These are phyloP conservation scores for Cyprinodon variegatus DNA, from an alignment of 2,113 vertebrate genomes.

Conservation along the genomic window DNA sequence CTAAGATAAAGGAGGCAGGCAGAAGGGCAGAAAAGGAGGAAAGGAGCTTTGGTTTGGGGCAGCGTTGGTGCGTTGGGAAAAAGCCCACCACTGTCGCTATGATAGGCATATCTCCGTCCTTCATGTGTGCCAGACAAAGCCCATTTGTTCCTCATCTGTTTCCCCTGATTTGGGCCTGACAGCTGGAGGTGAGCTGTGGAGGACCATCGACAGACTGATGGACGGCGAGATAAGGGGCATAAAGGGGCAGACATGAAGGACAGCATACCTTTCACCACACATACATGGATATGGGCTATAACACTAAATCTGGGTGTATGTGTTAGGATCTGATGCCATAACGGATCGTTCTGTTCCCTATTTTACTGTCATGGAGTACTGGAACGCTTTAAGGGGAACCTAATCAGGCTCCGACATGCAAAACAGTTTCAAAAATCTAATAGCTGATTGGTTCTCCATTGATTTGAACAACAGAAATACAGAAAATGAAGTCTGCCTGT, in stretches of 20 bases:
- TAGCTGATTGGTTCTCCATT: no score
- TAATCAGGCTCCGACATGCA: no score
- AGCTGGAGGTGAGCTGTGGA: slow-evolving; percentile 56
- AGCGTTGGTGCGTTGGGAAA: slow-evolving; percentile 32
- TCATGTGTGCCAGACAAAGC: slow-evolving; percentile 74
- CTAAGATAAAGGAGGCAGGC: slow-evolving; percentile 71
- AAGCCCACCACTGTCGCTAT: slow-evolving; percentile 55
- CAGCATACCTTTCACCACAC: background rate
- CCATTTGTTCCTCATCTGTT: slow-evolving; percentile 75
- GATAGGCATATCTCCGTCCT: slow-evolving; percentile 74
- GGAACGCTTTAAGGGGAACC: no score
- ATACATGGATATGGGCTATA: background rate
- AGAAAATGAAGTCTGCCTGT: background rate
- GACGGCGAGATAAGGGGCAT: background rate
- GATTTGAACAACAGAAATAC: no score
- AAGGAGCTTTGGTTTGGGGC: slow-evolving; percentile 29
- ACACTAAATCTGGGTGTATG: background rate
- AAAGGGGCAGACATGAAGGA: background rate
- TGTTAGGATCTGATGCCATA: background rate
- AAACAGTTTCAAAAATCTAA: no score
- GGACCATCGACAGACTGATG: slow-evolving; percentile 36
- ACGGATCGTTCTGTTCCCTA: background rate
- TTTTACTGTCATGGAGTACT: no score
- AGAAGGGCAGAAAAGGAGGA: slow-evolving; percentile 13
- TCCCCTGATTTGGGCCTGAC: slow-evolving; percentile 60